Base-by-base conservation (phyloP, 2,113 vertebrate genomes). In the Aegithalos caudatus region DNA sequence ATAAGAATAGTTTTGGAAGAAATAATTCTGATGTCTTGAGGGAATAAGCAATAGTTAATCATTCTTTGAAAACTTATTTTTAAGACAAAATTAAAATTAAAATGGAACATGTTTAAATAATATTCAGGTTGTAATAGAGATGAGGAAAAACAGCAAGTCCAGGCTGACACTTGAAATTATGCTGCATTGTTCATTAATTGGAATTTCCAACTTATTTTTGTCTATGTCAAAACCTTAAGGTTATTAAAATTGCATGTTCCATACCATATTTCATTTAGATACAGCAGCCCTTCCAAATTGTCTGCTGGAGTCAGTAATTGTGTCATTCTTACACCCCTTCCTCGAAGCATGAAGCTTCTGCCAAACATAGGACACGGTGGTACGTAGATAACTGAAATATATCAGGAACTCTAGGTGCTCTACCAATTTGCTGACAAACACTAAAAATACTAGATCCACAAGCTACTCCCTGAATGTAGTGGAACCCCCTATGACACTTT, bases 1-100 rank as follows among this genome's bases (percentile, higher is more conserved):
- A 79, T 33, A 64, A 48, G 45, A 90, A 70, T 16, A 77, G 29
- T 81, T 84, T 64, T 72, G 61, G 65, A 88, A 95, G 58, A 71
- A 95, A 88, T 93, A n/a, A 84, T 90, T 76, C 33, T 61, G 31
- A 57, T 88, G 77, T 97, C 77, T 87, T 94, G 69, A 92, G 77
- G 83, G 93, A 95, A 96, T 94, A 90, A 93, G 13, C 37, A 54
- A 25, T 89, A 81, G 77, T 90, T 97, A 87, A 72, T 87, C 95
- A 95, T 74, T 76, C 20, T 51, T 64, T 60, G 72, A 57, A 62
- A 69, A 90, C 51, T 7, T 48, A 88, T 73, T 95, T 90, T 58
- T 17, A 67, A 96, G 72, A 62, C 54, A 94, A 92, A 91, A 90
- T 86, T 58, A 44, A 91, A 77, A 95, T 77, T 58, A 47, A 91